Percentiles rank a stretch among this genome's conserved stretches.
phyloP scores from a whole-genome alignment of 2,113 vertebrate genomes.

The Blennius ocellaris region DNA sequence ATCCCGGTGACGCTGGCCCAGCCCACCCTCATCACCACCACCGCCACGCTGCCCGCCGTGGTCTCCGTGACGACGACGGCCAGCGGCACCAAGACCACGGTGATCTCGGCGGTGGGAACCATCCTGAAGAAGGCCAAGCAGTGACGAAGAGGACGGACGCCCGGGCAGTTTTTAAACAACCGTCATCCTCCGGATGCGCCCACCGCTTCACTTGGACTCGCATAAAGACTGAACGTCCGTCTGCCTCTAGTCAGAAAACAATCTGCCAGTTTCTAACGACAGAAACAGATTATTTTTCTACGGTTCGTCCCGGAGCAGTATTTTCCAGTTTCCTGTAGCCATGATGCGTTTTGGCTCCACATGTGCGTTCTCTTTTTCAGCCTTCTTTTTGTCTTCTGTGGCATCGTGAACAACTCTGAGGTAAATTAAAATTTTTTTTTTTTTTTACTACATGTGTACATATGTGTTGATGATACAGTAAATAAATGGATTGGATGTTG shows the following conservation, averaged over 20 bases:
- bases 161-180: background rate
- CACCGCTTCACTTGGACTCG: constrained; percentile 22
- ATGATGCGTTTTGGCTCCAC: constrained; percentile 2
- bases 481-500: constrained; percentile 72
- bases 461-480: constrained; percentile 50
- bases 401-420: constrained; percentile 17
- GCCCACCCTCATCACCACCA: constrained; percentile 94
- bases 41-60: constrained; percentile 91
- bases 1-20: constrained; percentile 95
- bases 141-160: constrained; percentile 76
- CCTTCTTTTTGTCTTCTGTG: constrained; percentile 9
- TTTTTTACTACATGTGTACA: constrained; percentile 72
- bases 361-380: constrained; percentile 1
- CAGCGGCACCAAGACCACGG: constrained; percentile 97
- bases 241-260: constrained; percentile 1
- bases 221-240: constrained; percentile 18
- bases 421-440: constrained; percentile 32
- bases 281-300: constrained; percentile 42
- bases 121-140: constrained; percentile 98
- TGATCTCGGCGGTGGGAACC: constrained; percentile 98
- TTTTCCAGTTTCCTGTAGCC: constrained; percentile 13
- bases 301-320: constrained; percentile 15
- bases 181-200: background rate
- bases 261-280: background rate
- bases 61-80: constrained; percentile 98